A percentile compares a stretch with the other conserved stretches of the same genome.
phyloP scores from a whole-genome alignment of 2,797 vertebrate species.

The Tragelaphus eurycerus region DNA sequence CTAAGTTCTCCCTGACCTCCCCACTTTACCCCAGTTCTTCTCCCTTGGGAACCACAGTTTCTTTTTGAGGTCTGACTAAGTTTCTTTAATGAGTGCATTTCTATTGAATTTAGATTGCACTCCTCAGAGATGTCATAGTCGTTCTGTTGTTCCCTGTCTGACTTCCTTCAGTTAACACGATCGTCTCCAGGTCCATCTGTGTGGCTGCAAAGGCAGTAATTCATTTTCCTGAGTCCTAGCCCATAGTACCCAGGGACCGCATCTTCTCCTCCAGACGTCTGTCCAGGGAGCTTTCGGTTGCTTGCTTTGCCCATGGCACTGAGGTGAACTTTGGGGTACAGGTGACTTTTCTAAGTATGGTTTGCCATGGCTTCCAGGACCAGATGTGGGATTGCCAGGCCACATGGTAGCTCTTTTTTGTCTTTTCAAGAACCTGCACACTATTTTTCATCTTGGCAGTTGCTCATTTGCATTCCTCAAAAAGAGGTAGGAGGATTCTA shows the following conservation, averaged over 20 bases:
- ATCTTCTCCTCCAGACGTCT: accelerated
- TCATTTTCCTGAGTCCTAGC: neutral
- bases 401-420: neutral
- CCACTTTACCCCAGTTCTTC: neutral
- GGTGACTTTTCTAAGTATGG: neutral
- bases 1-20: neutral
- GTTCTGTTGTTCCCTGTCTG: neutral
- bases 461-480: neutral
- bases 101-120: neutral
- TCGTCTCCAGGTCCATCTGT: neutral
- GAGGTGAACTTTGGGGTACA: neutral
- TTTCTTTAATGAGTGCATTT: neutral
- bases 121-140: neutral
- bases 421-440: neutral
- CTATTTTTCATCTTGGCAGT: neutral
- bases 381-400: neutral
- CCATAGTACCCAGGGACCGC: neutral
- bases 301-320: neutral
- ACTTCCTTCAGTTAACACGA: neutral
- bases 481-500: neutral
- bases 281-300: neutral
- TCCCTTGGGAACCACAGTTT: neutral
- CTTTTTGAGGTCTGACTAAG: neutral
- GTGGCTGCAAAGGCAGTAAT: neutral
- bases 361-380: neutral